phyloP scores from a whole-genome alignment of 2,888 invertebrate species.

The Caenorhabditis sp. region DNA sequence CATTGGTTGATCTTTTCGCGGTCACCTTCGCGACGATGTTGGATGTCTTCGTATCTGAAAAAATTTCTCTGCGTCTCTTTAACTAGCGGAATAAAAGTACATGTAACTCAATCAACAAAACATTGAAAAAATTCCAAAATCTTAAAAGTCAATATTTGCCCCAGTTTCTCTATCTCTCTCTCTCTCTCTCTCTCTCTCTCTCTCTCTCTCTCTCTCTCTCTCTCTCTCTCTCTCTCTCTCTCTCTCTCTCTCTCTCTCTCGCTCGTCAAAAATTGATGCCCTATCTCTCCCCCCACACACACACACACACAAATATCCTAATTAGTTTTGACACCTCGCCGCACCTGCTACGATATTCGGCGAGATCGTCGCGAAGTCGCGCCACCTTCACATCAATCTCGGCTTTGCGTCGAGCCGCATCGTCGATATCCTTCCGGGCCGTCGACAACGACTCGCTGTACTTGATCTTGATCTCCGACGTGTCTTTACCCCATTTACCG shows the following conservation, averaged over 20 bases:
- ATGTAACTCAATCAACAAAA: too few species aligned
- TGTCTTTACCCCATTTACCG: slow-evolving; percentile 71
- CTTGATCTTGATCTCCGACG: slow-evolving; percentile 70
- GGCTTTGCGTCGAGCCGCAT: slow-evolving; percentile 73
- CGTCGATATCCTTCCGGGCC: slow-evolving; percentile 73
- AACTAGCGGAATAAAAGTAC: too few species aligned
- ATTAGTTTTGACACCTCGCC: too few species aligned
- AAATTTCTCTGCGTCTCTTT: too few species aligned
- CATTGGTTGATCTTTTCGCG: slow-evolving; percentile 68
- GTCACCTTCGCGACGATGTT: slow-evolving; percentile 65
- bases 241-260: background rate
- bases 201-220: background rate
- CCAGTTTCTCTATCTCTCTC: background rate
- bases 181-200: slow-evolving; percentile 10
- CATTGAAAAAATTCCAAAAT: background rate
- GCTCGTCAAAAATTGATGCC: too few species aligned
- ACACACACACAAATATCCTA: too few species aligned
- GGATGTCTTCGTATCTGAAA: slow-evolving; percentile 67
- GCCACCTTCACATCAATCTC: slow-evolving; percentile 73
- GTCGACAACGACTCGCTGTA: slow-evolving; percentile 74
- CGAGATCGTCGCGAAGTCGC: slow-evolving; percentile 73
- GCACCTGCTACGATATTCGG: slow-evolving; percentile 69
- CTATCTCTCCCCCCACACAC: too few species aligned
- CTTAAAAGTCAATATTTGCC: background rate
- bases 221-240: background rate